Percentiles rank a stretch among this genome's conserved stretches.
Evolutionary conservation across 2,888 invertebrate species (phyloP).

Genomic region (Drosophila borealis): DNA sequence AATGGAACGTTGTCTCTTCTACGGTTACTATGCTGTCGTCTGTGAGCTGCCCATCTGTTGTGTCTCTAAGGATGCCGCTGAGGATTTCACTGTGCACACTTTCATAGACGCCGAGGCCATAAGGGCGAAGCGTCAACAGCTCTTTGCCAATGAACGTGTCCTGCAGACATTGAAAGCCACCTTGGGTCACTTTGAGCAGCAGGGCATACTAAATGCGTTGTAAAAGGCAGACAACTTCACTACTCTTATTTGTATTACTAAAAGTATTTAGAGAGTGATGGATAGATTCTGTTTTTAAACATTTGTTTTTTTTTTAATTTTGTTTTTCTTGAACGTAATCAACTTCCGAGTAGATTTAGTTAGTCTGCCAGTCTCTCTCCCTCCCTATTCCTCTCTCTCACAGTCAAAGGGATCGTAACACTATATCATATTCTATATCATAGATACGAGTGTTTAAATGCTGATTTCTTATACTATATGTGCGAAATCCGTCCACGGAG

Average conservation of each 20-base stretch:
- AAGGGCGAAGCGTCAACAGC: slow-evolving; percentile 54
- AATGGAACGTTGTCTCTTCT: slow-evolving; percentile 68
- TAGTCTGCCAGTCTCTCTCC: too few relatives aligned
- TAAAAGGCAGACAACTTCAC: not conserved
- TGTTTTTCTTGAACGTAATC: not conserved
- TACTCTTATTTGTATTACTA: not conserved
- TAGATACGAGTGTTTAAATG: too few relatives aligned
- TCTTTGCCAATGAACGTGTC: slow-evolving; percentile 73
- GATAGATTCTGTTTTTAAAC: not conserved
- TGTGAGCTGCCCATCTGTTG: slow-evolving; percentile 77
- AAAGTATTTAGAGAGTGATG: slow-evolving; percentile 4
- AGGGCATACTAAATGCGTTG: slow-evolving; percentile 65
- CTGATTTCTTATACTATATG: too few relatives aligned
- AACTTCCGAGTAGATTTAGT: too few relatives aligned
- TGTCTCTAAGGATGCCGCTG: slow-evolving; percentile 58
- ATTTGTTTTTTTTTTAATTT: not conserved
- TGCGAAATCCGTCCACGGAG: too few relatives aligned
- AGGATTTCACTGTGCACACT: slow-evolving; percentile 61
- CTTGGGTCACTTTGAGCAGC: slow-evolving; percentile 70
- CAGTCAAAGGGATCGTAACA: too few relatives aligned
- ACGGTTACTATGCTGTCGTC: slow-evolving; percentile 71
- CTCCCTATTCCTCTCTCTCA: too few relatives aligned
- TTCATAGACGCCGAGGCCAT: slow-evolving; percentile 60
- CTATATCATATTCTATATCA: too few relatives aligned
- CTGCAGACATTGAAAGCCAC: slow-evolving; percentile 61